Evolutionary conservation across 2,113 vertebrate species (phyloP).

Genomic region (Festucalex cinctus): DNA sequence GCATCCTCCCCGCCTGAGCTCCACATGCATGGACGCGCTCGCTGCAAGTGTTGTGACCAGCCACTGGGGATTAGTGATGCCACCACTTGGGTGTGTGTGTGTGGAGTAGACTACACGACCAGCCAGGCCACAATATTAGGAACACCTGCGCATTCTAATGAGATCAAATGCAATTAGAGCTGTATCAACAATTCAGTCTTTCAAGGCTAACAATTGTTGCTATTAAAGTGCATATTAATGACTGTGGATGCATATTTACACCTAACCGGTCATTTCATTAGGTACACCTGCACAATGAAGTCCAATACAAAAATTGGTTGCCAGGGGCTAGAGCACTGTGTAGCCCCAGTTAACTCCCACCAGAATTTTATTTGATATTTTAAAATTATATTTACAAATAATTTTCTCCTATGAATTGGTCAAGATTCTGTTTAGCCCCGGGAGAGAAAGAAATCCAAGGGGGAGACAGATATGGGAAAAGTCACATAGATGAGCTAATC

Average conservation of each 20-base stretch:
- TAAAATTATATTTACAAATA: too few species aligned
- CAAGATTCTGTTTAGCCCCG: too few species aligned
- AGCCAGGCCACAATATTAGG: not conserved
- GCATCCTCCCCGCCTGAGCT: conserved; percentile 51
- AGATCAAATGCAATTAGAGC: not conserved
- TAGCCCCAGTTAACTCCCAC: too few species aligned
- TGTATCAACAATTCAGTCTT: not conserved
- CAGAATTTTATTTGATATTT: too few species aligned
- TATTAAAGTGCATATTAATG: not conserved
- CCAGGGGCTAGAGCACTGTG: too few species aligned
- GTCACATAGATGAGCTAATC: too few species aligned
- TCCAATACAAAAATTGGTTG: not conserved
- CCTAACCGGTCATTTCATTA: not conserved
- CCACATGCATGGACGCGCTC: conserved; percentile 42
- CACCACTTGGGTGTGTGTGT: conserved; percentile 1
- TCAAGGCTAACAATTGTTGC: not conserved
- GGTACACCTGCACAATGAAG: not conserved
- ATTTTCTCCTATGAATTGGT: too few species aligned
- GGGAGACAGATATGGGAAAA: too few species aligned
- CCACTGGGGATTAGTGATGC: conserved; percentile 13
- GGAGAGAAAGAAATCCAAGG: too few species aligned
- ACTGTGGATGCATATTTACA: not conserved
- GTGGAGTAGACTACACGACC: not conserved
- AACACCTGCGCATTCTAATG: not conserved
- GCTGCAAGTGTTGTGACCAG: conserved; percentile 24